Evolutionary conservation across 2,888 invertebrate species (phyloP), one percentile per base, ranked within the genome.

Genomic region (Trypoxylon attenuatum): DNA sequence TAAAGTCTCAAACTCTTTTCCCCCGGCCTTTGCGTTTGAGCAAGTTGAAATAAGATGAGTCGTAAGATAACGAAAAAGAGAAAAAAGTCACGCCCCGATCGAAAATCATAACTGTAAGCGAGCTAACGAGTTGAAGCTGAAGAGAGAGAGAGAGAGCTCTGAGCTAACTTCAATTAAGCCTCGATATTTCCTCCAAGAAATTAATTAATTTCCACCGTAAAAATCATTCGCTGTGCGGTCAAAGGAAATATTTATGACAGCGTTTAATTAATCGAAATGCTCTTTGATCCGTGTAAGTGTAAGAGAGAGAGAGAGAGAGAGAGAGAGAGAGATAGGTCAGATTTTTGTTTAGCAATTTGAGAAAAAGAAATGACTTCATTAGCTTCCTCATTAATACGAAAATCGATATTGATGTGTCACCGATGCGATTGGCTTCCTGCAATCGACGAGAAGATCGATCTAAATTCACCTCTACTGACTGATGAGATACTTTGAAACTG

Each of bases 251-350:
- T 27, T 21, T 47, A 27, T 16, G 22, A 43, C 22, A 21, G 16
- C 19, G 25, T 6, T 57, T 61, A 59, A 59, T 59, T 59, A 53
- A 59, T 63, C 53, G 47, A 43, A 49, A n/a, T 27, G 22, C 38
- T 51, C 46, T 15, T n/a, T n/a, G n/a, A n/a, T n/a, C n/a, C n/a
- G n/a, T n/a, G n/a, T n/a, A n/a, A n/a, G n/a, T n/a, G n/a, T n/a
- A n/a, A n/a, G n/a, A n/a, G n/a, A n/a, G n/a, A n/a, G n/a, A n/a
- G n/a, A n/a, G n/a, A n/a, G n/a, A n/a, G n/a, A n/a, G n/a, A n/a
- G n/a, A n/a, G n/a, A n/a, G n/a, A n/a, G n/a, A n/a, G n/a, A n/a
- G n/a, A n/a, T n/a, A n/a, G n/a, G n/a, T n/a, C n/a, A n/a, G n/a
- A n/a, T n/a, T 13, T 57, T 57, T 29, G 15, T 6, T 18, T 13